Evolutionary conservation across 2,888 invertebrate genomes (phyloP), one percentile per base, ranked within the genome.

Genomic region (Antheraea assamensis): DNA sequence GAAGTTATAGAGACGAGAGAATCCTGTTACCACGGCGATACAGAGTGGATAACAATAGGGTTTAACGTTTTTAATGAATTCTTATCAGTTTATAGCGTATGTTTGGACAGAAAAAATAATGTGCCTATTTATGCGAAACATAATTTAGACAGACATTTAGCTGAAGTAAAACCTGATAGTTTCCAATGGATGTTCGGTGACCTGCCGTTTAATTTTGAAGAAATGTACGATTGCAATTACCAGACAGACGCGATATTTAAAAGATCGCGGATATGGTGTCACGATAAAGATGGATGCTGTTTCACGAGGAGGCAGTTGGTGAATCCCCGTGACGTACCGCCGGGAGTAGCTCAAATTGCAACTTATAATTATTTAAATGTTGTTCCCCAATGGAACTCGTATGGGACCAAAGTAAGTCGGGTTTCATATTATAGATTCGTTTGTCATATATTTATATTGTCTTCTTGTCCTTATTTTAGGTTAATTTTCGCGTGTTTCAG

Each of bases 371-470:
- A 87, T 78, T 78, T 89, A 35, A 92, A 91, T 75, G 80, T 87
- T 13, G 80, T 87, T 2, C 90, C 91, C 30, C 90, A 89, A 8
- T 92, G 91, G 90, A 86, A 88, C 72, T 81, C 86, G 2, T 91
- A 89, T 75, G 81, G 83, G 74, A 70, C 79, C 30, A 74, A 83
- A 77, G 90, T 90, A 82, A 74, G 80, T 80, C 5, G 1, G 13
- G 15, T 15, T 21, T 30, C 31, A 42, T 4, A 58, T n/a, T 21
- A 58, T 8, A 10, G 15, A 24, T 24, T n/a, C 24, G 10, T 24
- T n/a, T 8, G 24, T n/a, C n/a, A 58, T 42, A 42, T 42, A 42
- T 7, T 42, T 10, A 42, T 42, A 52, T 52, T 52, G 19, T 52
- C 52, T 52, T 21, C 52, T 52, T 21, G 21, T 4, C 15, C 15